Evolutionary conservation across 1,140 invertebrate genomes (phyloP).

Genomic region (Dufourea novaeangliae): DNA sequence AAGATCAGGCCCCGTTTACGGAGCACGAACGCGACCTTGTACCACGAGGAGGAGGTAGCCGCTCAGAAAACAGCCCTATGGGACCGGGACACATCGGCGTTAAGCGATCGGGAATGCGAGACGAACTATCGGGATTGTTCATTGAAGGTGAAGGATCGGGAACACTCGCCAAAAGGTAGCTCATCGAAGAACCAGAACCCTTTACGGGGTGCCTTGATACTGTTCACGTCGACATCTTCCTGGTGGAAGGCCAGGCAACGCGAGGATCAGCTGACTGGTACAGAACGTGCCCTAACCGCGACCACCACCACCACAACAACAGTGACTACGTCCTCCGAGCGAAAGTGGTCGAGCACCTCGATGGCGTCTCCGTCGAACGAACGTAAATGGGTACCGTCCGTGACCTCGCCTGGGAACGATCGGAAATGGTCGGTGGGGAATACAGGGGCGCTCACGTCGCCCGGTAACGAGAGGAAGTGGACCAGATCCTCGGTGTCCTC

Average conservation of each 20-base stretch:
- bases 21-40: conserved; percentile 77
- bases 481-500: conserved; percentile 71
- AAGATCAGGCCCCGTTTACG: conserved; percentile 78
- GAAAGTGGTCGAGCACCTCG: conserved; percentile 60
- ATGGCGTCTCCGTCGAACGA: conserved; percentile 73
- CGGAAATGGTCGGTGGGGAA: conserved; percentile 73
- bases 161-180: conserved; percentile 62
- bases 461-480: conserved; percentile 74
- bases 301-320: not conserved
- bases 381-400: conserved; percentile 71
- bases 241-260: conserved; percentile 79
- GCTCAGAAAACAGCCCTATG: conserved; percentile 62
- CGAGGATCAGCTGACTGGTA: conserved; percentile 69
- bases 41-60: conserved; percentile 68
- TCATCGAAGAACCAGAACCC: conserved; percentile 73
- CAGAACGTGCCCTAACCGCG: not conserved
- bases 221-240: conserved; percentile 79
- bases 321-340: conserved; percentile 46
- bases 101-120: conserved; percentile 71
- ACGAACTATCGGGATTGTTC: conserved; percentile 62
- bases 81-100: conserved; percentile 63
- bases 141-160: conserved; percentile 60
- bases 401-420: conserved; percentile 71
- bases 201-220: conserved; percentile 73
- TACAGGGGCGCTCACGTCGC: conserved; percentile 61